These are phyloP conservation scores for Dione juno DNA, from an alignment of 2,888 invertebrate species.

Conservation along the genomic window DNA sequence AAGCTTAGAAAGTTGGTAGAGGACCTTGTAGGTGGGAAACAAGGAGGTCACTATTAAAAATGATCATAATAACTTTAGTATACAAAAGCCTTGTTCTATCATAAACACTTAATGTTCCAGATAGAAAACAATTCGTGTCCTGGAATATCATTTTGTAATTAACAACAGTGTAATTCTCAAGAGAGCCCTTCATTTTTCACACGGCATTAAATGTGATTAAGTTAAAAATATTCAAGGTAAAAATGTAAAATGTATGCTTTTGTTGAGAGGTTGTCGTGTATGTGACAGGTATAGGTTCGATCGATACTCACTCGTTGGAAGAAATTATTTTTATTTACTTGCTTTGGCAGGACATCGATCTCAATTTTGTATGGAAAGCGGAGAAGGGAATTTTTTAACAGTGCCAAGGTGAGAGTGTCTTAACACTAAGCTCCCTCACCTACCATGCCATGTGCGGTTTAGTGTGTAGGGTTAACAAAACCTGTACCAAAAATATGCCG, in stretches of 20 bases:
- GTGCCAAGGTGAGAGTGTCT: too few relatives aligned
- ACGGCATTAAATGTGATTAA: neutral
- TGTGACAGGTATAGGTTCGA: neutral
- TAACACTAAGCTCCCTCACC: too few relatives aligned
- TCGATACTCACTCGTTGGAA: neutral
- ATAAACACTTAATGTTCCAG: neutral
- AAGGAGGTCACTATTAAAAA: too few relatives aligned
- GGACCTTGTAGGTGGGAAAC: too few relatives aligned
- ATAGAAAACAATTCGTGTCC: neutral
- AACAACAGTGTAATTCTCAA: neutral
- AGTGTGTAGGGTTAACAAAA: too few relatives aligned
- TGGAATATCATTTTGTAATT: constrained; percentile 5
- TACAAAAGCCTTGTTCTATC: neutral
- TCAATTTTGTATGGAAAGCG: too few relatives aligned
- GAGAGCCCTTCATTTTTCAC: neutral
- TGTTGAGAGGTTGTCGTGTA: neutral
- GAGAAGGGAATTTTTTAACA: too few relatives aligned
- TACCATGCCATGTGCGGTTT: too few relatives aligned
- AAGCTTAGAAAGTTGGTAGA: too few relatives aligned
- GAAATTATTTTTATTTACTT: neutral
- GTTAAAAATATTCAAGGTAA: constrained; percentile 4
- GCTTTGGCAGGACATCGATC: too few relatives aligned
- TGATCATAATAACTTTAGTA: neutral
- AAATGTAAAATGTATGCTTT: neutral
- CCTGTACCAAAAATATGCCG: too few relatives aligned